Percentiles rank a stretch among this genome's conserved stretches.
These are phyloP conservation scores for Nothoprocta pentlandii DNA, from an alignment of 2,113 vertebrate genomes.

Conservation along the genomic window DNA sequence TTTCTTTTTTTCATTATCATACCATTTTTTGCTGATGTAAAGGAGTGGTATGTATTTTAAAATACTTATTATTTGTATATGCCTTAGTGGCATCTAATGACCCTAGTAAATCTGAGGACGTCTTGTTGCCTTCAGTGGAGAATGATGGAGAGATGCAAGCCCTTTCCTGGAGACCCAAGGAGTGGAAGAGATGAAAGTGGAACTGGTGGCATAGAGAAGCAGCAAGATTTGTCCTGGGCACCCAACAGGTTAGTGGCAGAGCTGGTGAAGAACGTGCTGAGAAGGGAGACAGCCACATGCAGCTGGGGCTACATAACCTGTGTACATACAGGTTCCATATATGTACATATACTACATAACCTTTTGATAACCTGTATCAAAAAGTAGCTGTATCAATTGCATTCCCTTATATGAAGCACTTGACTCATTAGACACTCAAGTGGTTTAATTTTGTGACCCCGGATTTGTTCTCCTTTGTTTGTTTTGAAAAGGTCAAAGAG, in stretches of 20 bases:
- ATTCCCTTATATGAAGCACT: background rate
- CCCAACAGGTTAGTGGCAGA: background rate
- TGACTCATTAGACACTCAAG: background rate
- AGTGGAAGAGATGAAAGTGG: background rate
- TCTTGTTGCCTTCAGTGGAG: background rate
- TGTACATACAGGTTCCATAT: background rate
- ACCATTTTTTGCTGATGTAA: background rate
- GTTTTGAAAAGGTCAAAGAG: background rate
- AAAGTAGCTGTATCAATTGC: background rate
- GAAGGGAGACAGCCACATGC: rapidly evolving
- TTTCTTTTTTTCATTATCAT: background rate
- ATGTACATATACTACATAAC: no score
- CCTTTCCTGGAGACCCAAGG: background rate
- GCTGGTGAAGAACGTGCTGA: background rate
- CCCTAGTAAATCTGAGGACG: background rate
- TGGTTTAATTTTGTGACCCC: background rate
- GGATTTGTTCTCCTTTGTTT: background rate
- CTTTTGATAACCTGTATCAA: background rate
- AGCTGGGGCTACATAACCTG: background rate
- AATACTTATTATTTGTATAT: background rate
- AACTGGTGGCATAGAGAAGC: background rate
- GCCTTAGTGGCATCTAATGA: background rate
- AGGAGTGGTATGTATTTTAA: background rate
- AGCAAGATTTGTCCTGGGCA: background rate
- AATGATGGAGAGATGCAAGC: background rate